A percentile compares a stretch with the other conserved stretches of the same genome.
Evolutionary conservation across 2,888 invertebrate species (phyloP).

Genomic region (Nephrotoma flavescens): DNA sequence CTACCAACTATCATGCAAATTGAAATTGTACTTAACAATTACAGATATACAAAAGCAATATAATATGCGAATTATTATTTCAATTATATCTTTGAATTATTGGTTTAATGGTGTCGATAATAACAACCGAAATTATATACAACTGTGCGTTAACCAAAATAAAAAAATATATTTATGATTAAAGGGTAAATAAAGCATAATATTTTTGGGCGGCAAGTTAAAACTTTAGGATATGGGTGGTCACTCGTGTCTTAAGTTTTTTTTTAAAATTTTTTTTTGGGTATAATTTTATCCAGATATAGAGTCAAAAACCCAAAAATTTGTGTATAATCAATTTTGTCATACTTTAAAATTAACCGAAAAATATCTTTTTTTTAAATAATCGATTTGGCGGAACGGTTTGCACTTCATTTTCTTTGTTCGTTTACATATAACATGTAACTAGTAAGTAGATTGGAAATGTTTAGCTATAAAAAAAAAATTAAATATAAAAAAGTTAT

Average conservation of each 20-base stretch:
- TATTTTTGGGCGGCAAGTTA: not conserved
- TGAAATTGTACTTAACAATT: not conserved
- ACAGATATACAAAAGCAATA: not conserved
- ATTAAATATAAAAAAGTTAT: not conserved
- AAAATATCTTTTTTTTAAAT: not conserved
- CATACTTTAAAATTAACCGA: not conserved
- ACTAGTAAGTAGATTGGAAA: not conserved
- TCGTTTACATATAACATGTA: not conserved
- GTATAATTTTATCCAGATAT: not conserved
- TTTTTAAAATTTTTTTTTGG: not conserved
- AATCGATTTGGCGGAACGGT: not conserved
- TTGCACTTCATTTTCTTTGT: not conserved
- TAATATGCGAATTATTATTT: not conserved
- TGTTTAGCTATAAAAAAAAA: not conserved
- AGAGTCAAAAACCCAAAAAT: not conserved
- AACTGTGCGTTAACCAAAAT: not conserved
- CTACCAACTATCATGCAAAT: not conserved
- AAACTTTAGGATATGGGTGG: not conserved
- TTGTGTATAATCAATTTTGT: not conserved
- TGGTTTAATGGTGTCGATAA: not conserved
- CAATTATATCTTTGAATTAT: not conserved
- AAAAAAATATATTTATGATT: not conserved
- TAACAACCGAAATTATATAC: not conserved
- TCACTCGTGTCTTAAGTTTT: not conserved
- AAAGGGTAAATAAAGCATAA: not conserved